phyloP scores from a whole-genome alignment of 2,113 vertebrate genomes.

The Chaetura pelagica region DNA sequence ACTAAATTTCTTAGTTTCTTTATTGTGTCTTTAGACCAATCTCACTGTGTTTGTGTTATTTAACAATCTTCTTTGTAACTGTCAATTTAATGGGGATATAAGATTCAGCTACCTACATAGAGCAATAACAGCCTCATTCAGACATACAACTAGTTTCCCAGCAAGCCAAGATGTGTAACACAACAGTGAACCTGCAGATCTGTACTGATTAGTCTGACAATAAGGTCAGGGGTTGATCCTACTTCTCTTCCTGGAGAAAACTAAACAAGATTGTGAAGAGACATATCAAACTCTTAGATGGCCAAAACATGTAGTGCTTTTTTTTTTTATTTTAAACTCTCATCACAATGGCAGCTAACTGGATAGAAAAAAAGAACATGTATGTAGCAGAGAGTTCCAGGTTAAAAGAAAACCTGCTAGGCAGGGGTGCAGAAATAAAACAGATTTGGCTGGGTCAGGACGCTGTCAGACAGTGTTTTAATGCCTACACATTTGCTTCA shows the following conservation, averaged over 20 bases:
- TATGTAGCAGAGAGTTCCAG: neutral
- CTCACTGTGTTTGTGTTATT: neutral
- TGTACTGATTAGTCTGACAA: neutral
- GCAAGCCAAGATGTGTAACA: neutral
- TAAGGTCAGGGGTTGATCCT: neutral
- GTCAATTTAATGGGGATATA: slow-evolving; percentile 37
- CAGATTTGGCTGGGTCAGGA: neutral
- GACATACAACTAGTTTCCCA: neutral
- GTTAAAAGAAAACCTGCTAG: neutral
- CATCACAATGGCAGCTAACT: neutral
- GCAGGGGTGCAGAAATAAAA: neutral
- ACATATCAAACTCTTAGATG: neutral
- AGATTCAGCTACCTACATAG: slow-evolving; percentile 26
- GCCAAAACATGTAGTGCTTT: neutral
- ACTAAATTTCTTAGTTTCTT: neutral
- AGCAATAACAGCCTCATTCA: slow-evolving; percentile 31
- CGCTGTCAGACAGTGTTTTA: neutral
- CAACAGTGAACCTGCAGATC: neutral
- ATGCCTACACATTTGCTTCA: neutral
- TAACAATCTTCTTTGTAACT: slow-evolving; percentile 5
- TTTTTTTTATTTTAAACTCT: neutral
- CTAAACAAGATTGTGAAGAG: neutral
- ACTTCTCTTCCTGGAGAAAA: neutral
- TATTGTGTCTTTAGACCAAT: neutral
- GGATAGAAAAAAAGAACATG: neutral